phyloP scores from a whole-genome alignment of 2,797 vertebrate species.

The Ctenopoma multispine region DNA sequence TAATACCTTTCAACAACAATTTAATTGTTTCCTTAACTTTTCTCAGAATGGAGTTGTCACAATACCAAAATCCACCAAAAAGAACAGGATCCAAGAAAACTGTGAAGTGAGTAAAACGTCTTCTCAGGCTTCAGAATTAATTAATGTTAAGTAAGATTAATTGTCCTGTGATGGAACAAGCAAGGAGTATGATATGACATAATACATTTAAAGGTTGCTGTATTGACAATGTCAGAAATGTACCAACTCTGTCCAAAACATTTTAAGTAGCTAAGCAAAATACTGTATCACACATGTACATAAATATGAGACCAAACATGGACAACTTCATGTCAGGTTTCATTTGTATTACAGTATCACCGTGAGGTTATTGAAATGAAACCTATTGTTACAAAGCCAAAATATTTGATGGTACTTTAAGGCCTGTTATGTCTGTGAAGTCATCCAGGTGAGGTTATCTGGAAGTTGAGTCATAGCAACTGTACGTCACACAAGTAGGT shows the following conservation, averaged over 20 bases:
- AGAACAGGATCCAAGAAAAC: conserved; percentile 84
- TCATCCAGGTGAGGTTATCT: no score
- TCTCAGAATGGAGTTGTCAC: conserved; percentile 86
- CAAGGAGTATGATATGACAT: background rate
- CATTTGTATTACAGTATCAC: no score
- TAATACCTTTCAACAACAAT: background rate
- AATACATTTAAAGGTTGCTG: background rate
- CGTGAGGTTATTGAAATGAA: no score
- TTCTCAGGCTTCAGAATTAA: background rate
- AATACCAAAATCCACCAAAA: conserved; percentile 88
- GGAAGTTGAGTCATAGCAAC: no score
- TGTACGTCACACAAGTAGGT: no score
- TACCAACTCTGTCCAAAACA: no score
- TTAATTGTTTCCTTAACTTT: background rate
- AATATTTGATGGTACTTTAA: no score
- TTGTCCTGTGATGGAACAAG: background rate
- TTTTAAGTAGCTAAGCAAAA: background rate
- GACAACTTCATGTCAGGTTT: no score
- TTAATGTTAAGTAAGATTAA: background rate
- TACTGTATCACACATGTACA: background rate
- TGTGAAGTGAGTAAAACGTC: conserved; percentile 78
- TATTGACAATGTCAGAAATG: background rate
- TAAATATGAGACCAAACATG: background rate
- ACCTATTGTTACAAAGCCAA: no score
- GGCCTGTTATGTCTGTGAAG: no score